A percentile compares a stretch with the other conserved stretches of the same genome.
These are phyloP conservation scores for Brenthis ino DNA, from an alignment of 2,888 invertebrate species.

Conservation along the genomic window DNA sequence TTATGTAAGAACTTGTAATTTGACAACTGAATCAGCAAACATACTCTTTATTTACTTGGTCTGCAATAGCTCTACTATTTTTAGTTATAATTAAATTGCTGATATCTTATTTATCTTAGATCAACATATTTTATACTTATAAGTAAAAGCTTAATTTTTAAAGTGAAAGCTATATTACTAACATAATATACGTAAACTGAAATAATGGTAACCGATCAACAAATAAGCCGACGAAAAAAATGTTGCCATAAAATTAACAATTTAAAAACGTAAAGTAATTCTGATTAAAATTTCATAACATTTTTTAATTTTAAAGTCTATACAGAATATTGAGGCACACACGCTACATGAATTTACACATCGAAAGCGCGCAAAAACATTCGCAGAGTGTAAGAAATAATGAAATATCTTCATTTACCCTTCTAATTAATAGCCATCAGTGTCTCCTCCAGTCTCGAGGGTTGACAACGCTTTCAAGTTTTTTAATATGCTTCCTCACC, in stretches of 20 bases:
- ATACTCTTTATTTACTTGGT: no score
- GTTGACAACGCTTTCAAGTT: slow-evolving; percentile 78
- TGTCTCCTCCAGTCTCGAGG: slow-evolving; percentile 77
- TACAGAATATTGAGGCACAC: slow-evolving; percentile 16
- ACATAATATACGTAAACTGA: no score
- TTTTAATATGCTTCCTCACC: slow-evolving; percentile 82
- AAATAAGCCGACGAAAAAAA: background rate
- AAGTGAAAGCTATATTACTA: no score
- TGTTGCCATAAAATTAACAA: background rate
- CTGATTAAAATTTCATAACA: slow-evolving; percentile 3
- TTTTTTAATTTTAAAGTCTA: slow-evolving; percentile 17
- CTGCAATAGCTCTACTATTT: no score
- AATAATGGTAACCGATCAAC: no score
- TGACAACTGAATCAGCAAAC: no score
- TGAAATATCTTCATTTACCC: slow-evolving; percentile 78
- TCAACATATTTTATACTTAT: no score
- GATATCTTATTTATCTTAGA: no score
- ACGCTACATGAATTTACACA: slow-evolving; percentile 20
- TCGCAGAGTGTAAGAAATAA: slow-evolving; percentile 67
- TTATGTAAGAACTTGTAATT: no score
- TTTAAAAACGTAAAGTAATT: slow-evolving; percentile 5
- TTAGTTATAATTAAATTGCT: no score
- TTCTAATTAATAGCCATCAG: slow-evolving; percentile 82
- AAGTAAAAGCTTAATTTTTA: no score
- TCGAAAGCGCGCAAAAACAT: slow-evolving; percentile 43